A percentile compares a stretch with the other conserved stretches of the same genome.
phyloP scores from a whole-genome alignment of 2,888 invertebrate genomes.

The Nowickia ferox region DNA sequence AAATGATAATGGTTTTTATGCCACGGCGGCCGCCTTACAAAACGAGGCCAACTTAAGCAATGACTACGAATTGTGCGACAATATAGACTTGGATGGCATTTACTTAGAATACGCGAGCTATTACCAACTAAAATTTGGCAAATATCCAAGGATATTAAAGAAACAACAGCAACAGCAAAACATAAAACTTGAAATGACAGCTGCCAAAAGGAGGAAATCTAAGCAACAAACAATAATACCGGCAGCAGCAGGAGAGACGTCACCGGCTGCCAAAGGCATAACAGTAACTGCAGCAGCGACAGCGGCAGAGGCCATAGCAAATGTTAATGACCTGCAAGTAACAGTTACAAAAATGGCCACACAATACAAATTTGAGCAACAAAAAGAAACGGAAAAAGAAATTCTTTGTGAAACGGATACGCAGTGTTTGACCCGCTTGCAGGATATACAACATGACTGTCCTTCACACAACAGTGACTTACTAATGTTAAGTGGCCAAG shows the following conservation, averaged over 20 bases:
- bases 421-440: conserved; percentile 55
- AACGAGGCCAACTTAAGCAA: conserved; percentile 89
- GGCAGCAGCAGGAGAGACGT: conserved; percentile 54
- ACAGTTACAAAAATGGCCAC: conserved; percentile 77
- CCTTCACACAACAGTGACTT: conserved; percentile 74
- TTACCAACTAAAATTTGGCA: conserved; percentile 92
- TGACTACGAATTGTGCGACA: conserved; percentile 92
- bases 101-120: conserved; percentile 95
- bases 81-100: conserved; percentile 94
- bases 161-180: conserved; percentile 75
- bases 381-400: conserved; percentile 13
- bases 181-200: conserved; percentile 75
- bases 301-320: conserved; percentile 1
- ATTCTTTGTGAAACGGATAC: conserved; percentile 32
- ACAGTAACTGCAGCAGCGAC: conserved; percentile 5
- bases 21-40: conserved; percentile 87
- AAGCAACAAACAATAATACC: conserved; percentile 42
- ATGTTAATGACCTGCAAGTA: conserved; percentile 75
- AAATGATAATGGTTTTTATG: conserved; percentile 86
- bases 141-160: conserved; percentile 91
- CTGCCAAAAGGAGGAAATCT: conserved; percentile 61
- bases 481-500: conserved; percentile 74
- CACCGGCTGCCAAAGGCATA: conserved; percentile 59
- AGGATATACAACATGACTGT: conserved; percentile 78
- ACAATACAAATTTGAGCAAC: not conserved